phyloP scores from a whole-genome alignment of 2,888 invertebrate species.

The Bugula neritina region DNA sequence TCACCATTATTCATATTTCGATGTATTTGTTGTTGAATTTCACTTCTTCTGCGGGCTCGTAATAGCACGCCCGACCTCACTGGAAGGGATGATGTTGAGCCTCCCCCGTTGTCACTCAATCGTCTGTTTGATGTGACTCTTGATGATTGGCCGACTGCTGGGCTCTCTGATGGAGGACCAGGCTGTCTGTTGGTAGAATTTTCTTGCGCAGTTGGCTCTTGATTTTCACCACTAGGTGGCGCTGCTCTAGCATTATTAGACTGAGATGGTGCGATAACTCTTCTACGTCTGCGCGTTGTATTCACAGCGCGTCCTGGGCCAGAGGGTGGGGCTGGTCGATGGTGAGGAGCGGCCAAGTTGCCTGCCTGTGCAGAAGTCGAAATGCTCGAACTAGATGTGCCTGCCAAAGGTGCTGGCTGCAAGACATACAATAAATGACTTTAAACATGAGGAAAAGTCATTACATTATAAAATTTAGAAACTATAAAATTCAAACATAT shows the following conservation, averaged over 20 bases:
- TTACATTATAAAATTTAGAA: too few relatives aligned
- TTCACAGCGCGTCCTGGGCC: not conserved
- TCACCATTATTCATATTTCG: not conserved
- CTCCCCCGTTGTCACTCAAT: not conserved
- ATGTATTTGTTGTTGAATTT: conserved; percentile 21
- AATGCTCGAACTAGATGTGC: not conserved
- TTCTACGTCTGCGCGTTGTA: not conserved
- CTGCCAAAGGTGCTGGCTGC: not conserved
- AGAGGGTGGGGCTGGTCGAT: not conserved
- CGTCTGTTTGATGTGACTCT: not conserved
- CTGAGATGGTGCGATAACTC: not conserved
- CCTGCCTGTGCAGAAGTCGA: not conserved
- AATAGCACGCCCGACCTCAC: not conserved
- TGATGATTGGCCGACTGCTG: not conserved
- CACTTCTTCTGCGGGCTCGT: conserved; percentile 10
- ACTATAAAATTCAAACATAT: not conserved
- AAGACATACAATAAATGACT: not conserved
- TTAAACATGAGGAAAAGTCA: not conserved
- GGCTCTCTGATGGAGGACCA: not conserved
- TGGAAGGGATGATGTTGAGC: not conserved
- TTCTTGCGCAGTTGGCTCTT: not conserved
- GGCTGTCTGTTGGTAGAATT: not conserved
- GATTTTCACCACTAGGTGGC: not conserved
- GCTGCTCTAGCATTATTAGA: not conserved
- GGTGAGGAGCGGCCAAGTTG: not conserved